Percentiles rank a stretch among this genome's conserved stretches.
Evolutionary conservation across 2,797 vertebrate genomes (phyloP).

Genomic region (Siniperca obscura): DNA sequence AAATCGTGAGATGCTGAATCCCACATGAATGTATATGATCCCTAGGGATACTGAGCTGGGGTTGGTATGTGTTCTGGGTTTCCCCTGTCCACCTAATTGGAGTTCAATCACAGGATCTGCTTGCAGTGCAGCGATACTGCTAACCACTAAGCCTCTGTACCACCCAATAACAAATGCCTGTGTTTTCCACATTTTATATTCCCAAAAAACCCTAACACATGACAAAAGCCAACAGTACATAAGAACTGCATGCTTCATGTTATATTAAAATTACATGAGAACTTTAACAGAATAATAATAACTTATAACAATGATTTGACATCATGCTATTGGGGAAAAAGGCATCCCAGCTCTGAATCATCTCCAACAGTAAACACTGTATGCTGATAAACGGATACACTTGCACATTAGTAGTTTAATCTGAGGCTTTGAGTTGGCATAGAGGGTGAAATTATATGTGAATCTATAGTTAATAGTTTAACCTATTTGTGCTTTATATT

Average conservation of each 20-base stretch:
- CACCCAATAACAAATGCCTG: background rate
- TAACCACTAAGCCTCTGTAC: background rate
- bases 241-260: background rate
- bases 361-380: slow-evolving; percentile 30
- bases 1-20: background rate
- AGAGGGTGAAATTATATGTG: slow-evolving; percentile 53
- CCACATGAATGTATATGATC: background rate
- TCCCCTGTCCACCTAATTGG: background rate
- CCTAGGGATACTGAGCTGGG: background rate
- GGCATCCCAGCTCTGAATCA: slow-evolving; percentile 16
- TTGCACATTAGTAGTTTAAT: slow-evolving; percentile 23
- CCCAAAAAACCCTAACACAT: background rate
- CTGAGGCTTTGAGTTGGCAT: slow-evolving; percentile 41
- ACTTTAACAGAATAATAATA: background rate
- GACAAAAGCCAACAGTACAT: background rate
- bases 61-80: background rate
- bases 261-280: background rate
- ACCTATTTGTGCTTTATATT: slow-evolving; percentile 37
- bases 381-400: slow-evolving; percentile 41
- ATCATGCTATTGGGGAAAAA: background rate
- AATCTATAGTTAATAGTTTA: slow-evolving; percentile 43
- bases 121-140: background rate
- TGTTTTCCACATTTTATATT: slow-evolving; percentile 6
- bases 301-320: background rate
- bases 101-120: background rate